These are phyloP conservation scores for Tetramorium bicarinatum DNA, from an alignment of 2,888 invertebrate genomes.

Conservation along the genomic window DNA sequence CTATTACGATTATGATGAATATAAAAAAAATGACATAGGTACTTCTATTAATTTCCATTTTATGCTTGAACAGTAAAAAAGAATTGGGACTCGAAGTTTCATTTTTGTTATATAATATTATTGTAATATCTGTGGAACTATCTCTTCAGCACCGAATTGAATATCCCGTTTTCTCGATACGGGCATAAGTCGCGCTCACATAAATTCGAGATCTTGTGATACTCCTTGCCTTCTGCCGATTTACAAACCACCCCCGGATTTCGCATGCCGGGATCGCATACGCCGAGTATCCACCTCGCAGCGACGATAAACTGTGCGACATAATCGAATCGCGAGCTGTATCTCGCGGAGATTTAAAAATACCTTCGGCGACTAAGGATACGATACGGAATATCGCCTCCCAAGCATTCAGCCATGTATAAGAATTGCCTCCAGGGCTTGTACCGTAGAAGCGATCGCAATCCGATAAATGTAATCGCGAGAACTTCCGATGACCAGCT, in stretches of 20 bases:
- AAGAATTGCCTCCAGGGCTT: constrained; percentile 12
- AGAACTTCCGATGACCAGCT: constrained; percentile 26
- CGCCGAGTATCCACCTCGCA: not conserved
- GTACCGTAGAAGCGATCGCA: constrained; percentile 9
- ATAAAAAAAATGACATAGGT: not conserved
- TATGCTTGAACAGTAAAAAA: not conserved
- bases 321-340: constrained; percentile 42
- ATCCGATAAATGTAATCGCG: constrained; percentile 50
- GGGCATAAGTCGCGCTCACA: not conserved
- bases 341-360: constrained; percentile 51
- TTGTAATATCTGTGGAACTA: not conserved
- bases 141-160: not conserved
- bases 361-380: constrained; percentile 17
- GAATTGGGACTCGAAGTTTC: not conserved
- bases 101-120: not conserved
- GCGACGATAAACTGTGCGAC: constrained; percentile 42
- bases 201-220: not conserved
- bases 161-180: not conserved
- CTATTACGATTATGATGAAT: not conserved
- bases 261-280: not conserved
- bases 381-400: not conserved
- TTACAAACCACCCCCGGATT: not conserved
- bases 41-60: not conserved
- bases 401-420: constrained; percentile 4
- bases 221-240: not conserved